Percentiles rank a stretch among this genome's conserved stretches.
Conservation (phyloP, 1,140 invertebrate genomes). For the Drosophila elegans region DNA sequence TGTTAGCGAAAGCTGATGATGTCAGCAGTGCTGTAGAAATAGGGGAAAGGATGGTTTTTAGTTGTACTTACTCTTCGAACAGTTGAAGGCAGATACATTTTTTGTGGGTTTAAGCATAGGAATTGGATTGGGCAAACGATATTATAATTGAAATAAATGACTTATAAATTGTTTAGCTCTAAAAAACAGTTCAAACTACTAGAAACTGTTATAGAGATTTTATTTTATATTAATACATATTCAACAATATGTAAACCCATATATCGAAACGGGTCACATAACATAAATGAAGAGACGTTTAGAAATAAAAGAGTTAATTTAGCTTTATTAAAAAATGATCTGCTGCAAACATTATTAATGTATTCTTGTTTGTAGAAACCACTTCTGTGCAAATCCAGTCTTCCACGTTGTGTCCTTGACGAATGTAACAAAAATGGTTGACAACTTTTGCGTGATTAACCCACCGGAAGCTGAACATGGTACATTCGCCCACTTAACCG, state of each 20-base stretch:
- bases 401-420: neutral
- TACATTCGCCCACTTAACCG: conserved; percentile 18
- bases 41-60: conserved; percentile 16
- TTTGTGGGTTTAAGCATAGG: neutral
- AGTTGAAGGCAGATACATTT: conserved; percentile 3
- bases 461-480: neutral
- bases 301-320: too few species aligned
- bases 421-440: neutral
- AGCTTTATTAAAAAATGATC: too few species aligned
- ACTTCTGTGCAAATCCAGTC: too few species aligned
- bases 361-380: neutral
- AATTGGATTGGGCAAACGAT: neutral
- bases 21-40: conserved; percentile 27
- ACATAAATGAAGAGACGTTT: too few species aligned
- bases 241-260: too few species aligned
- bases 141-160: too few species aligned
- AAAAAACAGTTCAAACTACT: too few species aligned
- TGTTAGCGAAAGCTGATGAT: conserved; percentile 31
- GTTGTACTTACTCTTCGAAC: neutral
- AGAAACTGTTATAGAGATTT: too few species aligned
- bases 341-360: too few species aligned
- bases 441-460: conserved; percentile 1
- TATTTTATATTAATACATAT: too few species aligned
- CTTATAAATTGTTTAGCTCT: too few species aligned
- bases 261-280: too few species aligned